phyloP scores from a whole-genome alignment of 2,797 vertebrate species.

The Gymnothorax reevesii region DNA sequence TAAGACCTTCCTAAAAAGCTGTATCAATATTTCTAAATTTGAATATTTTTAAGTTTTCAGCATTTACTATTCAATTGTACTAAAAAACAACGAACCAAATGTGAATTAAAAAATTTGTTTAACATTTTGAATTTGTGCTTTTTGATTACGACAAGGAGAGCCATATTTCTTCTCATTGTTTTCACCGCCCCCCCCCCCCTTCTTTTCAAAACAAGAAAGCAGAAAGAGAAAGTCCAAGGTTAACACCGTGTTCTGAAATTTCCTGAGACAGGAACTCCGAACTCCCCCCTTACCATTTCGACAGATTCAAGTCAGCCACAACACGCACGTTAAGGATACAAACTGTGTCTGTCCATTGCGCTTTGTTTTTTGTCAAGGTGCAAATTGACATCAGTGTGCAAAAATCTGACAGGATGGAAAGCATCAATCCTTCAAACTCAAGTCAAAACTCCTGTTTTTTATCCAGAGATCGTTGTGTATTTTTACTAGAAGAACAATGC shows the following conservation, averaged over 20 bases:
- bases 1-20: too few species aligned
- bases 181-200: neutral
- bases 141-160: neutral
- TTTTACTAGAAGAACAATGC: conserved; percentile 21
- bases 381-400: conserved; percentile 10
- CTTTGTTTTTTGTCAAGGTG: neutral
- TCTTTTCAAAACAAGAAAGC: neutral
- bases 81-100: too few species aligned
- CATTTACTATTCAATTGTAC: too few species aligned
- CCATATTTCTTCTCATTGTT: neutral
- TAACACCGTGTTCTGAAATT: conserved; percentile 58
- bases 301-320: conserved; percentile 18
- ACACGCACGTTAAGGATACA: conserved; percentile 10
- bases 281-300: conserved; percentile 28
- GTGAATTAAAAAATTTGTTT: too few species aligned
- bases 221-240: conserved; percentile 13
- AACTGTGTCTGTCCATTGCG: neutral
- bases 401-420: conserved; percentile 26
- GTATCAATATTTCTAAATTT: too few species aligned
- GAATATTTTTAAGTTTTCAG: too few species aligned
- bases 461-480: neutral
- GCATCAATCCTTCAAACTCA: conserved; percentile 38
- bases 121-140: neutral
- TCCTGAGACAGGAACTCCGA: conserved; percentile 61
- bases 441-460: conserved; percentile 38